These are phyloP conservation scores for Hylyphantes graminicola DNA, from an alignment of 1,140 invertebrate genomes.

Conservation along the genomic window DNA sequence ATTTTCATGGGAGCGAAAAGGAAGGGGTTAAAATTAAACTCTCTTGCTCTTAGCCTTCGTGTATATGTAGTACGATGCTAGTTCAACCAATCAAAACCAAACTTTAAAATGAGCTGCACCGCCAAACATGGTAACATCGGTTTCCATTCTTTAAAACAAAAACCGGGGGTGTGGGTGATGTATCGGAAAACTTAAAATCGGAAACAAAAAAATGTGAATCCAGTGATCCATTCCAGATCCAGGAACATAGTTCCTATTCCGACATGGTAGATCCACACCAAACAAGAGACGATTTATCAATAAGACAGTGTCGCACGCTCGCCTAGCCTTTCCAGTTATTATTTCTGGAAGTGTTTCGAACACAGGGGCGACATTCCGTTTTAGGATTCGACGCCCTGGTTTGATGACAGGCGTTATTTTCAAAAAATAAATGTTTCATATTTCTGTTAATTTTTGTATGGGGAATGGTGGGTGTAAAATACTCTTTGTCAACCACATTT, in stretches of 20 bases:
- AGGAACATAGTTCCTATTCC: slow-evolving; percentile 6
- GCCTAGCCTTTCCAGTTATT: slow-evolving; percentile 28
- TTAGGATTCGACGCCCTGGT: neutral
- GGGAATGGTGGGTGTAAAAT: too few species aligned
- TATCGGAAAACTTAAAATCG: slow-evolving; percentile 27
- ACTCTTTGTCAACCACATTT: too few species aligned
- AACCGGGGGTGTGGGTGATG: slow-evolving; percentile 1
- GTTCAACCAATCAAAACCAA: too few species aligned
- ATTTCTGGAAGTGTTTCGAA: neutral
- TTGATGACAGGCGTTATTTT: too few species aligned
- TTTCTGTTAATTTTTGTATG: too few species aligned
- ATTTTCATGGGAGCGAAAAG: too few species aligned
- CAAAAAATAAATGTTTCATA: too few species aligned
- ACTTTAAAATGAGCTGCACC: too few species aligned
- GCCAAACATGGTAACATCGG: too few species aligned
- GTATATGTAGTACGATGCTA: too few species aligned
- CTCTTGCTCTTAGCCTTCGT: too few species aligned
- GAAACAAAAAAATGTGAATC: neutral
- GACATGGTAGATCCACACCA: neutral
- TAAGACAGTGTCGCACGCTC: slow-evolving; percentile 28
- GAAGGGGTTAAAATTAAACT: too few species aligned
- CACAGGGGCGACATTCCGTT: neutral
- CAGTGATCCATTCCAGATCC: slow-evolving; percentile 28
- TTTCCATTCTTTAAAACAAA: neutral
- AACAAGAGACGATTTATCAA: slow-evolving; percentile 52